These are phyloP conservation scores for Marronus borbonicus DNA, from an alignment of 2,888 invertebrate species.

Conservation along the genomic window DNA sequence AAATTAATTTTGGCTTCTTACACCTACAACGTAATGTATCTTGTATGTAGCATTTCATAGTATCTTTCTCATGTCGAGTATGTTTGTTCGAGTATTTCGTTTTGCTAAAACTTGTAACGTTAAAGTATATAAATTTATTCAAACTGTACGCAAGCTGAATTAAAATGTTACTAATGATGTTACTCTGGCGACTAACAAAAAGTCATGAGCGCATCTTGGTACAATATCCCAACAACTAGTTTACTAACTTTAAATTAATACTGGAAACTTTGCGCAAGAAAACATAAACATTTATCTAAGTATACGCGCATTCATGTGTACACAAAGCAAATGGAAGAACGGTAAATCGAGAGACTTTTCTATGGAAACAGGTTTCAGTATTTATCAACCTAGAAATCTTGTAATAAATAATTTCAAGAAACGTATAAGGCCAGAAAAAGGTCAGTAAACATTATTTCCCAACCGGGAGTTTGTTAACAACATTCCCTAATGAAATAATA, in stretches of 20 bases:
- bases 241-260: background rate
- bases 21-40: no score
- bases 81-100: no score
- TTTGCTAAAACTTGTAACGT: no score
- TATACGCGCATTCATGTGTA: slow-evolving; percentile 5
- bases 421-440: slow-evolving; percentile 43
- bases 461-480: slow-evolving; percentile 40
- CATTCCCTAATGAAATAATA: slow-evolving; percentile 50
- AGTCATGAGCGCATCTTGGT: background rate
- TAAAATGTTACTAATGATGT: no score
- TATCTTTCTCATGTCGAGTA: no score
- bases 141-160: background rate
- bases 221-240: background rate
- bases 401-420: slow-evolving; percentile 51
- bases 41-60: no score
- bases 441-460: slow-evolving; percentile 50
- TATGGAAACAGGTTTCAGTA: slow-evolving; percentile 48
- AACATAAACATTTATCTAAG: slow-evolving; percentile 8
- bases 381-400: slow-evolving; percentile 49
- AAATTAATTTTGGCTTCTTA: no score
- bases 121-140: background rate
- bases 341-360: slow-evolving; percentile 45
- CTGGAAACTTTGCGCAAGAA: background rate
- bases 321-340: slow-evolving; percentile 3
- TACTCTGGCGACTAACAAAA: no score